Evolutionary conservation across 2,797 vertebrate species (phyloP).

Genomic region (Anguilla marmorata): DNA sequence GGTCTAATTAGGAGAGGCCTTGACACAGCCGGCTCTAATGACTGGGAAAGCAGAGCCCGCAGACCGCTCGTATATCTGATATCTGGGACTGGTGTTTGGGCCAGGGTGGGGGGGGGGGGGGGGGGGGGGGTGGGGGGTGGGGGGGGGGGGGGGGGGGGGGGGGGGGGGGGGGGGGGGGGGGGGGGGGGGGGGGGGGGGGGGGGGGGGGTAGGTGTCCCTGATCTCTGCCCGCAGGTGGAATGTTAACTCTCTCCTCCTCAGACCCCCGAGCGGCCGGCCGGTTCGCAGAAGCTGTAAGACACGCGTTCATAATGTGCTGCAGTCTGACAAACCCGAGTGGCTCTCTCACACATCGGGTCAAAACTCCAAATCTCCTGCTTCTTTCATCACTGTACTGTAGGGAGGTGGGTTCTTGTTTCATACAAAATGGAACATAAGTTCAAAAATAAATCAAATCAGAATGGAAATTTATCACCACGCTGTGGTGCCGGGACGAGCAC

Average conservation of each 20-base stretch:
- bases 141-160: slow-evolving; percentile 39
- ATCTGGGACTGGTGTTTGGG: background rate
- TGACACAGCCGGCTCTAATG: slow-evolving; percentile 56
- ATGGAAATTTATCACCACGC: background rate
- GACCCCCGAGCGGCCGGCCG: slow-evolving; percentile 26
- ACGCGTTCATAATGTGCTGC: slow-evolving; percentile 33
- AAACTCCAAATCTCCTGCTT: background rate
- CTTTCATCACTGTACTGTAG: background rate
- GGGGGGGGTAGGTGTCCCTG: slow-evolving; percentile 52
- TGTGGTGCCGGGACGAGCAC: background rate
- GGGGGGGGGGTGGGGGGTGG: slow-evolving; percentile 45
- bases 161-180: slow-evolving; percentile 28
- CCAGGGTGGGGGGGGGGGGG: slow-evolving; percentile 24
- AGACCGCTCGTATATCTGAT: background rate
- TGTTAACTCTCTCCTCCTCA: slow-evolving; percentile 29
- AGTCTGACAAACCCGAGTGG: background rate
- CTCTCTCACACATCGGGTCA: background rate
- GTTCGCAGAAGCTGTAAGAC: slow-evolving; percentile 36
- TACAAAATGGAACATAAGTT: background rate
- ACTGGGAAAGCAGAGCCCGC: slow-evolving; percentile 44
- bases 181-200: slow-evolving; percentile 27
- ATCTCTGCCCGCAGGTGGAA: slow-evolving; percentile 50
- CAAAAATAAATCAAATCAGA: background rate
- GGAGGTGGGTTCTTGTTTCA: background rate
- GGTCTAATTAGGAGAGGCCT: slow-evolving; percentile 64